phyloP scores from a whole-genome alignment of 2,113 vertebrate genomes.

The Phrynosoma blainvillii region DNA sequence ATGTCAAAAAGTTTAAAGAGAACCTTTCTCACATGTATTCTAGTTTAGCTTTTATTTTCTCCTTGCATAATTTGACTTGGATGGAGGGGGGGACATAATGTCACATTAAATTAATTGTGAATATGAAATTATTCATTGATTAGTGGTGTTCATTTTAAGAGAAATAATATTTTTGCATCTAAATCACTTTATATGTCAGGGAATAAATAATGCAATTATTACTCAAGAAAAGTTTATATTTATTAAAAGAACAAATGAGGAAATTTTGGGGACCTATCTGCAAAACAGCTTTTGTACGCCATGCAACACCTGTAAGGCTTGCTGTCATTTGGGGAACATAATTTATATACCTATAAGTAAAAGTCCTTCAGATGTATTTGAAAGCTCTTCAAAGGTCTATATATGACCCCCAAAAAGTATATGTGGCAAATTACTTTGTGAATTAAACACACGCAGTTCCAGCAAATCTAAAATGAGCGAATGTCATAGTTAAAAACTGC shows the following conservation, averaged over 20 bases:
- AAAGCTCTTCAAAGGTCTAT: background rate
- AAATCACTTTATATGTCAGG: background rate
- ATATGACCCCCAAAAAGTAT: background rate
- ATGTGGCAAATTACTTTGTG: background rate
- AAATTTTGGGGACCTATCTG: background rate
- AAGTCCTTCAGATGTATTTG: background rate
- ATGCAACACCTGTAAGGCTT: background rate
- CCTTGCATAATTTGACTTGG: background rate
- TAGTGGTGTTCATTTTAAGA: background rate
- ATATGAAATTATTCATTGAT: background rate
- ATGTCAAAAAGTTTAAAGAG: background rate
- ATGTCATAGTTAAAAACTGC: background rate
- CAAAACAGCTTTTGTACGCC: background rate
- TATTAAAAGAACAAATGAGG: background rate
- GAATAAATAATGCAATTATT: background rate
- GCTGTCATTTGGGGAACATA: accelerated
- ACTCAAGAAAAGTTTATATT: background rate
- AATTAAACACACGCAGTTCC: background rate
- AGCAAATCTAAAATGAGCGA: background rate
- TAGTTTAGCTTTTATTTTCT: background rate
- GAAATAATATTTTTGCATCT: background rate
- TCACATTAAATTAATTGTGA: background rate
- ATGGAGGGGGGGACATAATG: background rate
- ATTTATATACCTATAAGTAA: background rate
- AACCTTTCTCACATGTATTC: background rate